phyloP scores from a whole-genome alignment of 2,113 vertebrate species.

The Sula dactylatra region DNA sequence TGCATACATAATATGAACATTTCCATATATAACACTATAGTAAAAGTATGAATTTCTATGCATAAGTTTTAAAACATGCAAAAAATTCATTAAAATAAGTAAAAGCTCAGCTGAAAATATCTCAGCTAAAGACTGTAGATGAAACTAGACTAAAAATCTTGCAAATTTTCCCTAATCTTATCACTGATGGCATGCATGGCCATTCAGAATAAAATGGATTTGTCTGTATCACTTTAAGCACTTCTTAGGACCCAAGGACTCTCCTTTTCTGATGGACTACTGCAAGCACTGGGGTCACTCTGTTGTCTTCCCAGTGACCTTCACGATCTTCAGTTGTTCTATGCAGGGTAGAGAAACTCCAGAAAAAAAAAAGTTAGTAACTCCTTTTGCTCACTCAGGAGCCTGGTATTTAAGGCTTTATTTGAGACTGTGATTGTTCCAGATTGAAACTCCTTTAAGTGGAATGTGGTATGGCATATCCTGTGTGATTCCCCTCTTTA shows the following conservation, averaged over 20 bases:
- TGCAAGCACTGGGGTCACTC: not conserved
- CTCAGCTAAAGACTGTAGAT: not conserved
- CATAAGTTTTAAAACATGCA: not conserved
- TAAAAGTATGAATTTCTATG: not conserved
- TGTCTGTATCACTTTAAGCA: not conserved
- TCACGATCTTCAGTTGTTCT: not conserved
- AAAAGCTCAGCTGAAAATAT: not conserved
- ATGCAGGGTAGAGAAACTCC: not conserved
- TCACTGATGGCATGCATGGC: not conserved
- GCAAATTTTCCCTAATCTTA: not conserved
- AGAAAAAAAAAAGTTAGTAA: too few species aligned
- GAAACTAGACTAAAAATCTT: not conserved
- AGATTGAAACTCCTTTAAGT: not conserved
- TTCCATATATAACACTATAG: not conserved
- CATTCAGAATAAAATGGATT: not conserved
- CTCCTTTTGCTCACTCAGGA: not conserved
- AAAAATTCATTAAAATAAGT: not conserved
- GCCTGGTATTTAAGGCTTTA: not conserved
- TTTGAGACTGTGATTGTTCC: not conserved
- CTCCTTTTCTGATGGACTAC: not conserved
- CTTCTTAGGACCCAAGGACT: not conserved
- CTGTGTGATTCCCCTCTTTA: not conserved
- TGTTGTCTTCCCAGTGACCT: not conserved
- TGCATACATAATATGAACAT: not conserved
- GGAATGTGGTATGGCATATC: not conserved